phyloP scores from a whole-genome alignment of 64 coral and sea anemone genomes.

The Pachyseris speciosa region DNA sequence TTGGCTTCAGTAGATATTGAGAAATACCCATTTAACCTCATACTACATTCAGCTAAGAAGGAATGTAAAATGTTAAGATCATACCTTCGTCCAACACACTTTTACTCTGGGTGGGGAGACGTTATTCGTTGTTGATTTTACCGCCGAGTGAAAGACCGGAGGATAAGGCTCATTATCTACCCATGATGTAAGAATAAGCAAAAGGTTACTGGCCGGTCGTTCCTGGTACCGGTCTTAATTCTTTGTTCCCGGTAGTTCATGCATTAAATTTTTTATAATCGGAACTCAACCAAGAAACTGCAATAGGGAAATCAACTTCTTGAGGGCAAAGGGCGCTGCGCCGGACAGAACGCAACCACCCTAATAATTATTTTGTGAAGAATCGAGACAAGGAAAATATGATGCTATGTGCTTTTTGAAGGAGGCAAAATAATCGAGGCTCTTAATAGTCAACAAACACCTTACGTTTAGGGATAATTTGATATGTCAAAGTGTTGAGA shows the following conservation, averaged over 20 bases:
- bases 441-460: neutral
- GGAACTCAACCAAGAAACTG: neutral
- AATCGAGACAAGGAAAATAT: too few species aligned
- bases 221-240: constrained; percentile 22
- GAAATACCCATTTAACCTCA: neutral
- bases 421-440: neutral
- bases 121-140: constrained; percentile 15
- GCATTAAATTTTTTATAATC: constrained; percentile 22
- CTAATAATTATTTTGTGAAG: neutral
- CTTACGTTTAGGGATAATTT: neutral
- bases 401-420: neutral
- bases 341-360: neutral
- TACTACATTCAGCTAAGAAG: neutral
- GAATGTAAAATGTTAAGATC: neutral
- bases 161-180: constrained; percentile 15
- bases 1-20: neutral
- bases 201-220: neutral
- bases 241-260: neutral
- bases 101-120: neutral
- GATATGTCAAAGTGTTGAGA: neutral
- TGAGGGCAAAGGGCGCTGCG: neutral
- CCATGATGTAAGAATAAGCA: constrained; percentile 38
- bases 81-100: neutral
- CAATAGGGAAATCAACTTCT: neutral
- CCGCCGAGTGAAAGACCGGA: neutral